A percentile compares a stretch with the other conserved stretches of the same genome.
phyloP scores from a whole-genome alignment of 2,113 vertebrate species.

The Quiscalus mexicanus region DNA sequence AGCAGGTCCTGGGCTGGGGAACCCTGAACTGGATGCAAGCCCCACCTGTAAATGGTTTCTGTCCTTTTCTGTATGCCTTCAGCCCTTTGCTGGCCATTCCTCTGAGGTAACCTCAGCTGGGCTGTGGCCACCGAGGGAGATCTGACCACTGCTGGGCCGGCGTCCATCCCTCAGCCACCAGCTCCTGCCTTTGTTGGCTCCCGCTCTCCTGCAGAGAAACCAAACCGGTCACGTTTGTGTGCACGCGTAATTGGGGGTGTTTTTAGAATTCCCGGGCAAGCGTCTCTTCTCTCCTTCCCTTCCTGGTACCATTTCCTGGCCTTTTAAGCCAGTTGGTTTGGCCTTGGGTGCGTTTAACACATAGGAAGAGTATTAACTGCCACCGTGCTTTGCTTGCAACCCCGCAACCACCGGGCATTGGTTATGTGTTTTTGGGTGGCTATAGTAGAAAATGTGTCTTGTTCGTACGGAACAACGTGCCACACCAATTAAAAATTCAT shows the following conservation, averaged over 20 bases:
- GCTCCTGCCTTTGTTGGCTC: accelerated
- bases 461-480: neutral
- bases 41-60: neutral
- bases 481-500: no score
- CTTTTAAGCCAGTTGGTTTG: neutral
- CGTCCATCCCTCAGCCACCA: accelerated
- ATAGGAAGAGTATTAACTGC: accelerated
- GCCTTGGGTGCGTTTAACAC: neutral
- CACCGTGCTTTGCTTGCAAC: accelerated
- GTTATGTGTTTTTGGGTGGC: neutral
- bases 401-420: accelerated
- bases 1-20: neutral
- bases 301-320: neutral
- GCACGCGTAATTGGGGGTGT: accelerated
- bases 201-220: neutral
- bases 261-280: neutral
- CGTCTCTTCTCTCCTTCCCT: neutral
- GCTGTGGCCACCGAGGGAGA: neutral
- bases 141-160: accelerated
- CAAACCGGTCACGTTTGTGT: accelerated
- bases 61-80: neutral
- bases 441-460: neutral
- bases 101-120: neutral
- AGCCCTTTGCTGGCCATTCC: neutral
- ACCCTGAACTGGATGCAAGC: neutral